Percentiles rank a stretch among this genome's conserved stretches.
Evolutionary conservation across 2,888 invertebrate species (phyloP).

Genomic region (Endomychus coccineus): DNA sequence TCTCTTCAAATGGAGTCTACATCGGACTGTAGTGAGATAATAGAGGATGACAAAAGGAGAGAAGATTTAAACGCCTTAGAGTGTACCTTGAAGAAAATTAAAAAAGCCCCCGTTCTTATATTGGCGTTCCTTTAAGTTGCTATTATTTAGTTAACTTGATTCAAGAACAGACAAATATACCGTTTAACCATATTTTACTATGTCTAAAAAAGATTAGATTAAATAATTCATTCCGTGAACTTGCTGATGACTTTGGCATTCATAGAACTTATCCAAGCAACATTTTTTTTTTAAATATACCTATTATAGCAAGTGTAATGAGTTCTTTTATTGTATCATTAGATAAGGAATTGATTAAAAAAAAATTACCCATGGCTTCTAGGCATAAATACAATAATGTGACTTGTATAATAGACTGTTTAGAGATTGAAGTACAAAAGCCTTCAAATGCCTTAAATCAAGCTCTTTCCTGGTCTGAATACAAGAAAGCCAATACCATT

Average conservation of each 20-base stretch:
- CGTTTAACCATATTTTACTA: slow-evolving; percentile 17
- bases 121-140: too few relatives aligned
- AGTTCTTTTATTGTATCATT: too few relatives aligned
- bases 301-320: slow-evolving; percentile 17
- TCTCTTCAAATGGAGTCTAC: not conserved
- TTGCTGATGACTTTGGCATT: slow-evolving; percentile 24
- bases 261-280: slow-evolving; percentile 12
- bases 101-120: too few relatives aligned
- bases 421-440: slow-evolving; percentile 18
- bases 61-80: slow-evolving; percentile 1
- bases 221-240: slow-evolving; percentile 21
- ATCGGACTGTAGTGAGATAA: not conserved
- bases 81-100: slow-evolving; percentile 1
- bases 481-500: slow-evolving; percentile 16
- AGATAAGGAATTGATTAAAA: too few relatives aligned
- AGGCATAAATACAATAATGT: slow-evolving; percentile 12
- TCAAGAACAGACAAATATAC: too few relatives aligned
- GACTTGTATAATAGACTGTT: slow-evolving; percentile 16
- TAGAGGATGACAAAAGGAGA: not conserved
- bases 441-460: slow-evolving; percentile 14
- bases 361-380: slow-evolving; percentile 15
- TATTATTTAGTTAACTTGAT: too few relatives aligned
- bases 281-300: slow-evolving; percentile 18
- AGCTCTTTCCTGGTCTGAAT: slow-evolving; percentile 16
- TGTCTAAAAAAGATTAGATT: slow-evolving; percentile 23